These are phyloP conservation scores for Scarus forsteni DNA, from an alignment of 2,797 vertebrate species.

Conservation along the genomic window DNA sequence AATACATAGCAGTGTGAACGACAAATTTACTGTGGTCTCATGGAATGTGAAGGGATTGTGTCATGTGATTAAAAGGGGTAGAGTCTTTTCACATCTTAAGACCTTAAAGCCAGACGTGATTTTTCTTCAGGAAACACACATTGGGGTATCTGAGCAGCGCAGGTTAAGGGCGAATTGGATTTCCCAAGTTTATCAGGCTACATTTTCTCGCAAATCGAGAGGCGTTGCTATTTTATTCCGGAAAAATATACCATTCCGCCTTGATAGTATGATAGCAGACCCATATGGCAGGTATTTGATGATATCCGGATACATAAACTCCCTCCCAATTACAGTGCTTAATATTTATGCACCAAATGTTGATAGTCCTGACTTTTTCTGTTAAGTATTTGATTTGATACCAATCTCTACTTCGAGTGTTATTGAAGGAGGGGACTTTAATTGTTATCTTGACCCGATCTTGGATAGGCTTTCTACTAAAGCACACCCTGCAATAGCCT, in stretches of 20 bases:
- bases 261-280: neutral
- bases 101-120: neutral
- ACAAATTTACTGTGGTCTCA: neutral
- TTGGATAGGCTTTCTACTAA: no score
- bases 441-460: no score
- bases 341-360: neutral
- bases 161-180: conserved; percentile 3
- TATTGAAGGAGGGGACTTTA: neutral
- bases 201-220: neutral
- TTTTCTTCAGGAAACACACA: neutral
- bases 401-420: neutral
- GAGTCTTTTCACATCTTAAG: neutral
- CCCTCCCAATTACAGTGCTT: neutral
- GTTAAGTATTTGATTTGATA: neutral
- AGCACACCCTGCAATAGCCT: no score
- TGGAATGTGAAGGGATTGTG: conserved; percentile 1
- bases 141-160: neutral
- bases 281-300: neutral
- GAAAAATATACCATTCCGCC: neutral
- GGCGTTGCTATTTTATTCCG: neutral
- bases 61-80: neutral
- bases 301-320: conserved; percentile 1
- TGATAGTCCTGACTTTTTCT: neutral
- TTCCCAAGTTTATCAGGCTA: neutral
- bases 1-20: neutral